Conservation (phyloP, 2,797 vertebrate genomes). For the Eptatretus atami region DNA sequence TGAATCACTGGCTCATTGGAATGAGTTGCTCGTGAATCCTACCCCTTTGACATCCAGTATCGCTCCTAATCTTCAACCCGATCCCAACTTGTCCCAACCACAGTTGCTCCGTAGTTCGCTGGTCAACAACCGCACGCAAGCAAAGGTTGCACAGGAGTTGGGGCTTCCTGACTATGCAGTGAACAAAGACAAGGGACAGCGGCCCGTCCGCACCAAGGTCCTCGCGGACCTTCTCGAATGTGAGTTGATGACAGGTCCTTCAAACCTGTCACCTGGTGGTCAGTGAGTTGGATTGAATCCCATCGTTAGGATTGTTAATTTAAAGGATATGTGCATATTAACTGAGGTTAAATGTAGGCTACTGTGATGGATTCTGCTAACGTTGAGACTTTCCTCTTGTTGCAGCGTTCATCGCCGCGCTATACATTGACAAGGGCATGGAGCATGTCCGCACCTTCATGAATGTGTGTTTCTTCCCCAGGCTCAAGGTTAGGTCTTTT, state of each 20-base stretch:
- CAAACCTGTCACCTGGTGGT: neutral
- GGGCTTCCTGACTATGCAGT: slow-evolving; percentile 96
- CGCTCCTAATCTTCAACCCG: too few relatives aligned
- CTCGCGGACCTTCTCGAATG: slow-evolving; percentile 79
- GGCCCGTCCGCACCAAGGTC: slow-evolving; percentile 67
- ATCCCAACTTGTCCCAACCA: neutral
- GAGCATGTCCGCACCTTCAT: slow-evolving; percentile 91
- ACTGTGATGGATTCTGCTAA: too few relatives aligned
- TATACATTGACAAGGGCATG: slow-evolving; percentile 93
- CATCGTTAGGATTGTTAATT: too few relatives aligned
- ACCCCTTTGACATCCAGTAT: too few relatives aligned
- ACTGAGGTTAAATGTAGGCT: too few relatives aligned
- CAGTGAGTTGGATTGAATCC: neutral
- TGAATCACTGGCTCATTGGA: too few relatives aligned
- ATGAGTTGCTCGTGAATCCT: too few relatives aligned
- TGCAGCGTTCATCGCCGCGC: slow-evolving; percentile 69
- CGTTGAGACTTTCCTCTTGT: too few relatives aligned
- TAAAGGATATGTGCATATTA: too few relatives aligned
- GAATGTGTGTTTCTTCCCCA: slow-evolving; percentile 94
- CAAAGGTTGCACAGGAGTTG: slow-evolving; percentile 82
- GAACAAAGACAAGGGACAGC: slow-evolving; percentile 88
- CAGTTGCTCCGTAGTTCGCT: slow-evolving; percentile 70
- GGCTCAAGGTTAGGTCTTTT: slow-evolving; percentile 45
- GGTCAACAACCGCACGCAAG: slow-evolving; percentile 92
- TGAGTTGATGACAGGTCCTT: slow-evolving; percentile 18